Base-by-base conservation (phyloP, 2,113 vertebrate genomes). In the Amphiprion percula region DNA sequence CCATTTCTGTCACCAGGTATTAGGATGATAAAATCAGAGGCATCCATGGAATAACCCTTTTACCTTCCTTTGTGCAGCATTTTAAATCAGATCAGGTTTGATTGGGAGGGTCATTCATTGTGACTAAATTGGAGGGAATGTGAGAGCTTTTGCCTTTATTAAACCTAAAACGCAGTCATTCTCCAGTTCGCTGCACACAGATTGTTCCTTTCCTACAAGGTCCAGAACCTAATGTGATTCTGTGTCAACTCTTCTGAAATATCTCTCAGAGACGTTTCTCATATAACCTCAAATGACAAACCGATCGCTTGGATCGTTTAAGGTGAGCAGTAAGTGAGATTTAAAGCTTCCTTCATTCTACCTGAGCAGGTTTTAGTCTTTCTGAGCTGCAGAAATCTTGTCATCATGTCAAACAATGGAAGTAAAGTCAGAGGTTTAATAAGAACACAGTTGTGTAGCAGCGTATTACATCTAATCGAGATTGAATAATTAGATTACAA, bases 221-320 rank as follows among this genome's bases (percentile, higher is more conserved):
- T 49, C 60, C 60, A 26, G 74, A 66, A 24, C 3, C 63, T 75
- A 44, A 23, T 58, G 49, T 37, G 50, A 79, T 61, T 10, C 50
- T 2, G 15, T 53, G 67, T 77, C 68, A 63, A 75, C 56, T 65
- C 72, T 65, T 76, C 52, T n/a, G 0, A 59, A 61, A 78, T 85
- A 85, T 80, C 62, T 78, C 64, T 78, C 77, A 68, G 62, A 54
- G 77, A 62, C 49, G 26, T 73, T 85, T 86, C 71, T 88, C 68
- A 90, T 81, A 83, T 74, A 68, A 55, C 58, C 58, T 54, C 55
- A 82, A 86, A 80, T 77, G 79, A 85, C 73, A 86, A 74, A 73
- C 46, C 50, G 15, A 75, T 77, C 24, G 55, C 12, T 56, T 30
- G 68, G 69, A 85, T 86, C 66, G 54, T 79, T 87, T 85, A 66